Base-by-base conservation (phyloP, 2,797 vertebrate species). In the Remorina albescens region DNA sequence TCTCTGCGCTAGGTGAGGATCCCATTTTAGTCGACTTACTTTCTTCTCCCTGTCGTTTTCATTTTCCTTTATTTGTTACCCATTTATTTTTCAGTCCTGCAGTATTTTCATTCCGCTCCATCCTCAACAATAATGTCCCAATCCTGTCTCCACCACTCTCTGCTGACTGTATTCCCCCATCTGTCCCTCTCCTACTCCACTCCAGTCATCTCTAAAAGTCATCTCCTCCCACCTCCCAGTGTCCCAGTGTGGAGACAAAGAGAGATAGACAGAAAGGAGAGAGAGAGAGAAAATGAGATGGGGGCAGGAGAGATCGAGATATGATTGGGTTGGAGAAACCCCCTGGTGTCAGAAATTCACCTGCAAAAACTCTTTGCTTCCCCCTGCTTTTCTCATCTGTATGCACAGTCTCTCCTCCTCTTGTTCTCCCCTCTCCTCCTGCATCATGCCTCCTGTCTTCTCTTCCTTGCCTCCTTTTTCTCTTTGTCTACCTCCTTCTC, bases 371-470 rank as follows among this genome's bases (percentile, higher is more conserved):
- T 89, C 87, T 74, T 77, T 74, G 59, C 90, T 89, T 80, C 88
- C 93, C n/a, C 86, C 91, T 76, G 83, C 88, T 85, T 83, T 87
- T 78, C 92, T 94, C 88, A 94, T 94, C 90, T 93, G 92, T 94
- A 94, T 93, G 94, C 93, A 68, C 65, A 71, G 84, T 81, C 77
- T 89, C 87, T 85, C 74, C 84, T 89, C 74, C 67, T 74, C 67
- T 61, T 59, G 78, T 74, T 90, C 85, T 71, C 76, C 86, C 69
- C 75, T 80, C 84, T 90, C 81, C 78, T 83, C 84, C 84, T 63
- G 90, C 92, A 85, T 86, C 91, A 85, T 82, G 70, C 62, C 71
- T 89, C 84, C 81, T 81, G 68, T 75, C 77, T 71, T 77, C 69
- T 68, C 67, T 72, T 79, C 81, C 82, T 70, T 51, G 18, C 68